phyloP scores from a whole-genome alignment of 2,113 vertebrate species.

The Puntigrus tetrazona region DNA sequence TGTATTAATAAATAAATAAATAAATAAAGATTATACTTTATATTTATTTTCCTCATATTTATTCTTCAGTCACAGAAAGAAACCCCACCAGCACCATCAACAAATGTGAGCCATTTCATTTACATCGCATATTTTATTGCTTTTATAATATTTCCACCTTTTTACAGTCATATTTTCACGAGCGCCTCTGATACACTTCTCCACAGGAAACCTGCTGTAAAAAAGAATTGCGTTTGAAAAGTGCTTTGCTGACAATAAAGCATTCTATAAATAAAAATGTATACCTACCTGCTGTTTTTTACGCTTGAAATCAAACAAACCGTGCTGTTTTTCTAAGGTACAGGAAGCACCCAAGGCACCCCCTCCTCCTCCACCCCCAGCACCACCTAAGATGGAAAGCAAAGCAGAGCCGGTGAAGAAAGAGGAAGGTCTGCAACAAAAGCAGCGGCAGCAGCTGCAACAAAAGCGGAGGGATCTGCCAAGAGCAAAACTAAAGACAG shows the following conservation, averaged over 20 bases:
- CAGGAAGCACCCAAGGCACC: constrained; percentile 80
- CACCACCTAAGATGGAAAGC: constrained; percentile 74
- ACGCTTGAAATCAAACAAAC: neutral
- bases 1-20: too few species aligned
- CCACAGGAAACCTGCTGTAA: neutral
- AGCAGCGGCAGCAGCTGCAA: constrained; percentile 46
- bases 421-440: constrained; percentile 63
- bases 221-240: neutral
- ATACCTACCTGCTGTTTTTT: neutral
- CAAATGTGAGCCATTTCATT: constrained; percentile 70
- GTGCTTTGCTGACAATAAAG: neutral
- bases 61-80: constrained; percentile 71
- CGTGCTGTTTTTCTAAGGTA: constrained; percentile 54
- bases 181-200: neutral
- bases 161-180: neutral
- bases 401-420: constrained; percentile 71
- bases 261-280: neutral
- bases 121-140: neutral
- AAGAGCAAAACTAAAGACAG: constrained; percentile 75
- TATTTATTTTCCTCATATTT: neutral
- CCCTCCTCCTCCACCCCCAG: constrained; percentile 76
- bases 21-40: too few species aligned
- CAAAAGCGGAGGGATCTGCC: constrained; percentile 56
- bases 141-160: neutral
- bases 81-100: constrained; percentile 60